Evolutionary conservation across 2,113 vertebrate species (phyloP).

Genomic region (Sialia sialis): DNA sequence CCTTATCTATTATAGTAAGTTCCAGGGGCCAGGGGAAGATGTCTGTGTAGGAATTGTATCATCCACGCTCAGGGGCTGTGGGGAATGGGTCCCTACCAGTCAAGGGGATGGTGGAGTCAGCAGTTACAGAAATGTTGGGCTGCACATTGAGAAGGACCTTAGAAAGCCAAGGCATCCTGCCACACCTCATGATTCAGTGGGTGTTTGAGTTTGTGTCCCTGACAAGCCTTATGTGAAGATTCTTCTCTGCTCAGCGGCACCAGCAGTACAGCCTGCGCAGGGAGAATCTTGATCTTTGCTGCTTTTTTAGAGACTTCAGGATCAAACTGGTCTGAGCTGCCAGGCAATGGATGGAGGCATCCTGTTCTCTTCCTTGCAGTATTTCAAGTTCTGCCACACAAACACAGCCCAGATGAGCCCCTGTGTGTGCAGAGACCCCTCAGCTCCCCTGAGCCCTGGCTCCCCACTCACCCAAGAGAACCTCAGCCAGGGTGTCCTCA

Average conservation of each 20-base stretch:
- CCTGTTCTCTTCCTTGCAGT: not conserved
- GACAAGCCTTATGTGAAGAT: not conserved
- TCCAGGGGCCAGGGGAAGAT: too few relatives aligned
- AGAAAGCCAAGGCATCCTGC: not conserved
- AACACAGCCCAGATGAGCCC: too few relatives aligned
- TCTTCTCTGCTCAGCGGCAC: not conserved
- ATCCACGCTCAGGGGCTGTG: not conserved
- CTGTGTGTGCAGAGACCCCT: too few relatives aligned
- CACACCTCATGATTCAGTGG: too few relatives aligned
- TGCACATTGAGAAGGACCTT: too few relatives aligned
- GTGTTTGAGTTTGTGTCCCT: not conserved
- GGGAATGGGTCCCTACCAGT: too few relatives aligned
- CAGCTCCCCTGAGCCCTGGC: not conserved
- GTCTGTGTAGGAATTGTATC: too few relatives aligned
- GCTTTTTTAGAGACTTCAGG: accelerated
- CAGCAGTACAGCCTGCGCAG: accelerated
- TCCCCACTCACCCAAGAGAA: not conserved
- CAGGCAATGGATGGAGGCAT: not conserved
- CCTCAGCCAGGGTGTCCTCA: not conserved
- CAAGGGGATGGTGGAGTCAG: too few relatives aligned
- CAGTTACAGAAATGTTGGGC: too few relatives aligned
- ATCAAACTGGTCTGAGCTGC: not conserved
- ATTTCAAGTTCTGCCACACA: not conserved
- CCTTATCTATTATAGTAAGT: too few relatives aligned
- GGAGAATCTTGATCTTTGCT: too few relatives aligned